phyloP scores from a whole-genome alignment of 2,888 invertebrate genomes.

The Erebia ligea region DNA sequence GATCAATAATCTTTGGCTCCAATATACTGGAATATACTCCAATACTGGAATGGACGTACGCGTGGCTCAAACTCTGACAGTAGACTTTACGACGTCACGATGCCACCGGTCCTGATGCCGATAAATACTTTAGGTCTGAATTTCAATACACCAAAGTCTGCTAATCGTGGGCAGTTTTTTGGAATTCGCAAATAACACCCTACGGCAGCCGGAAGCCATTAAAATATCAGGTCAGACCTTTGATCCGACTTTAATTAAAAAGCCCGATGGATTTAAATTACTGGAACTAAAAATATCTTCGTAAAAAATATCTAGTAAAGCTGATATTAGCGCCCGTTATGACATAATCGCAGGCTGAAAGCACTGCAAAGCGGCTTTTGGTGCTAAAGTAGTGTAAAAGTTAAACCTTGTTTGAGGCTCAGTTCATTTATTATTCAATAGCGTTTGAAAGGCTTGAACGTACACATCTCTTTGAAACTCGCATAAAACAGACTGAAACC shows the following conservation, averaged over 20 bases:
- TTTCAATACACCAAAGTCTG: background rate
- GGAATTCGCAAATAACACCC: conserved; percentile 4
- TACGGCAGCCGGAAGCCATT: background rate
- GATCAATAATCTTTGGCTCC: too few species aligned
- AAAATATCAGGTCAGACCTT: conserved; percentile 6
- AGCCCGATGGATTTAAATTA: conserved; percentile 2
- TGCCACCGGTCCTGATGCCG: too few species aligned
- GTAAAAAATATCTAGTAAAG: background rate
- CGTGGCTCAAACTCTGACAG: too few species aligned
- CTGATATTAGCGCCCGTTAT: background rate
- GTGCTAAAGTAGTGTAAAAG: conserved; percentile 34
- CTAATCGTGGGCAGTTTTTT: conserved; percentile 10
- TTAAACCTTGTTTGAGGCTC: conserved; percentile 33
- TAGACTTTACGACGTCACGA: too few species aligned
- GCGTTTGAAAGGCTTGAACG: conserved; percentile 28
- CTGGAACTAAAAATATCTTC: background rate
- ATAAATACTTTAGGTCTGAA: too few species aligned
- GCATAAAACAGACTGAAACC: conserved; percentile 23
- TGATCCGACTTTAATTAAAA: conserved; percentile 17
- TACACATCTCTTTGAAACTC: conserved; percentile 23
- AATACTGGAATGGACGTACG: too few species aligned
- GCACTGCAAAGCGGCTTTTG: conserved; percentile 21
- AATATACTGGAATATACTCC: too few species aligned
- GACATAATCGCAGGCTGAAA: conserved; percentile 10
- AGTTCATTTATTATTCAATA: conserved; percentile 36